A percentile compares a stretch with the other conserved stretches of the same genome.
Conservation (phyloP, 2,888 invertebrate species). For the Cartodere bifasciata region DNA sequence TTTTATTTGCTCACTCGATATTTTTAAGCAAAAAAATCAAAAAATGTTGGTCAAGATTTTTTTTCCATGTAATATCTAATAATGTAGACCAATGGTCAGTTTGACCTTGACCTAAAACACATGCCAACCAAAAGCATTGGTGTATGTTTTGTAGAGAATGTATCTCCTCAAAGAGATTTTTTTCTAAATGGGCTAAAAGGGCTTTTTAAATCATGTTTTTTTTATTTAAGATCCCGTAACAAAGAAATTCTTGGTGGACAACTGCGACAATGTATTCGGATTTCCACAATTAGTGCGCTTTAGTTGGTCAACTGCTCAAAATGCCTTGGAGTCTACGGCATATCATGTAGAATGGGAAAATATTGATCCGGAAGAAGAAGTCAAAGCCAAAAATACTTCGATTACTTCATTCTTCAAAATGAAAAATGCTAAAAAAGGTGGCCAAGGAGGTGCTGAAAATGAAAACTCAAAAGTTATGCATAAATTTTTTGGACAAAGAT, state of each 20-base stretch:
- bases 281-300: conserved; percentile 89
- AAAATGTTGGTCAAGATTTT: no score
- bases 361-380: conserved; percentile 38
- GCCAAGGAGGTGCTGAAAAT: conserved; percentile 15
- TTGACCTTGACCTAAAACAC: no score
- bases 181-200: no score
- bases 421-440: no score
- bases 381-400: conserved; percentile 26
- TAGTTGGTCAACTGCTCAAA: conserved; percentile 93
- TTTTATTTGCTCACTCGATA: no score
- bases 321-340: conserved; percentile 62
- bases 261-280: conserved; percentile 85
- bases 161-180: no score
- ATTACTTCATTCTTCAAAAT: conserved; percentile 35
- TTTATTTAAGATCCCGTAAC: conserved; percentile 95
- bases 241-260: conserved; percentile 73
- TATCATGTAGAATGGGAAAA: conserved; percentile 62
- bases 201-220: no score
- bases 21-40: no score
- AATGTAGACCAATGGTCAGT: no score
- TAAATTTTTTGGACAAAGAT: conserved; percentile 54
- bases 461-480: conserved; percentile 40
- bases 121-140: no score
- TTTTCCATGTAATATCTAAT: no score
- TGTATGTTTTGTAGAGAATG: no score